Evolutionary conservation across 2,888 invertebrate genomes (phyloP).

Genomic region (Heliothis peltigera): DNA sequence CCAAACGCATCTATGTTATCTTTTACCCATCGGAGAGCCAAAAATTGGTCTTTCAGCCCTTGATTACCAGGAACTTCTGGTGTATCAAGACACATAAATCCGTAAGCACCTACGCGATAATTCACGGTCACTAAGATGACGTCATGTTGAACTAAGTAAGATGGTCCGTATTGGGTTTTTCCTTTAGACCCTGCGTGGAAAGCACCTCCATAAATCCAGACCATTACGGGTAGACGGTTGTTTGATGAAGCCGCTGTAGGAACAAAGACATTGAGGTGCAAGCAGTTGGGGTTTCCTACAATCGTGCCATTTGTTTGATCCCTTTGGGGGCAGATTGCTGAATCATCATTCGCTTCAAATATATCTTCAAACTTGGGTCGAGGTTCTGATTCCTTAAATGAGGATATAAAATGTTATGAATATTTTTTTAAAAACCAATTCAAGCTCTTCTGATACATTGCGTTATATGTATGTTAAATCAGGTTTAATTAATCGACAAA

Average conservation of each 20-base stretch:
- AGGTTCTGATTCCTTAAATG: conserved; percentile 66
- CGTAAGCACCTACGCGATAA: conserved; percentile 75
- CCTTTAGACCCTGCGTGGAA: conserved; percentile 64
- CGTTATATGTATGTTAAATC: too few relatives aligned
- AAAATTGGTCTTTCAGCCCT: conserved; percentile 76
- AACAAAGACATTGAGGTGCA: conserved; percentile 72
- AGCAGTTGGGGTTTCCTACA: conserved; percentile 70
- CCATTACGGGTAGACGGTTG: conserved; percentile 72
- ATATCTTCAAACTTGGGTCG: conserved; percentile 63
- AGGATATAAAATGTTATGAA: not conserved
- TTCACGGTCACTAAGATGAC: conserved; percentile 74
- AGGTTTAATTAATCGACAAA: too few relatives aligned
- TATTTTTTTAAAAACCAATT: too few relatives aligned
- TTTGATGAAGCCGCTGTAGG: conserved; percentile 63
- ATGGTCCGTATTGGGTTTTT: conserved; percentile 66
- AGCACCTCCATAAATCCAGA: conserved; percentile 74
- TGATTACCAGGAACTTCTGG: conserved; percentile 75
- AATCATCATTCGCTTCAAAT: conserved; percentile 72
- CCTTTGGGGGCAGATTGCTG: conserved; percentile 74
- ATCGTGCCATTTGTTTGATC: conserved; percentile 55
- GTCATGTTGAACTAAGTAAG: conserved; percentile 71
- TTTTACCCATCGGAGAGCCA: conserved; percentile 75
- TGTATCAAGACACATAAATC: conserved; percentile 77
- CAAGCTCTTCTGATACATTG: too few relatives aligned
- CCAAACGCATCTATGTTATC: conserved; percentile 75